A percentile compares a stretch with the other conserved stretches of the same genome.
These are phyloP conservation scores for Harmothoe impar DNA, from an alignment of 2,888 invertebrate species.

Conservation along the genomic window DNA sequence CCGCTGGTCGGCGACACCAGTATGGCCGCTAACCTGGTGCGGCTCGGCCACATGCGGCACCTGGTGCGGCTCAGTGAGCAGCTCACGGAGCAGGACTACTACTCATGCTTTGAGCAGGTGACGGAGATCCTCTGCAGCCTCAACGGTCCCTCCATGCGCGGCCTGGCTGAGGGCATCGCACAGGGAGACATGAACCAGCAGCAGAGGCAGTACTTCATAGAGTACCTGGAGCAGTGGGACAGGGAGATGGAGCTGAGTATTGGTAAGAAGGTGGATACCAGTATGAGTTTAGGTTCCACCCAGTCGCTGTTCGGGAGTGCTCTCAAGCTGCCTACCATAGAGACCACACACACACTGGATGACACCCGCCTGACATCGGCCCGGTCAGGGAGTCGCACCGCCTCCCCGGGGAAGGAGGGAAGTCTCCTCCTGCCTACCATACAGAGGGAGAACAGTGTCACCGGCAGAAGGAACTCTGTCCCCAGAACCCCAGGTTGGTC, in stretches of 20 bases:
- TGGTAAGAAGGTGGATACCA: not conserved
- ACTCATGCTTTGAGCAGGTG: not conserved
- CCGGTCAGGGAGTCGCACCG: not conserved
- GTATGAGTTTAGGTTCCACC: not conserved
- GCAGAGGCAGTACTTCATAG: not conserved
- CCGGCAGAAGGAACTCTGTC: no score
- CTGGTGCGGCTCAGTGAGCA: not conserved
- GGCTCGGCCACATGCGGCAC: slow-evolving; percentile 70
- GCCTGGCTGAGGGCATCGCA: not conserved
- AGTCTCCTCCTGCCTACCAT: no score
- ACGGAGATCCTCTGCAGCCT: not conserved
- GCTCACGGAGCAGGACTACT: slow-evolving; percentile 22
- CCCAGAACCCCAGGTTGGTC: no score
- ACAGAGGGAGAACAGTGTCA: no score
- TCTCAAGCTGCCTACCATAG: not conserved
- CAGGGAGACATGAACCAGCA: not conserved
- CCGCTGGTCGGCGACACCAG: slow-evolving; percentile 77
- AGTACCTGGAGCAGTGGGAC: slow-evolving; percentile 5
- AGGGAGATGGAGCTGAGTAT: not conserved
- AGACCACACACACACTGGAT: not conserved
- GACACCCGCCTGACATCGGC: not conserved
- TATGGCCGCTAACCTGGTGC: slow-evolving; percentile 78
- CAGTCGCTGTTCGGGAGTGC: not conserved
- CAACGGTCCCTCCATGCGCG: not conserved
- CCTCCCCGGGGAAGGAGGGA: not conserved